Conservation (phyloP, 2,113 vertebrate species). For the Sinocyclocheilus anophthalmus region DNA sequence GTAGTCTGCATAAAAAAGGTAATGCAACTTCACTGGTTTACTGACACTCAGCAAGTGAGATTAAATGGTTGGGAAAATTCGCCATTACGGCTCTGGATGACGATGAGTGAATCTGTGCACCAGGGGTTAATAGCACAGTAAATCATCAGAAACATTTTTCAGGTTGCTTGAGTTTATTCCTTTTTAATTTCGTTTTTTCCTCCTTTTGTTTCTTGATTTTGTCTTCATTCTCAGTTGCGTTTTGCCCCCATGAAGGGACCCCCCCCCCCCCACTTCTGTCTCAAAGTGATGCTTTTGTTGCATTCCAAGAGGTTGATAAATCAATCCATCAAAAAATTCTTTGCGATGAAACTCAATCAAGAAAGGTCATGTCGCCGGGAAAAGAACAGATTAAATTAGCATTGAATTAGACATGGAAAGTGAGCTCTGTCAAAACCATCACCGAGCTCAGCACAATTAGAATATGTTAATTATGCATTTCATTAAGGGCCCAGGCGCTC, state of each 20-base stretch:
- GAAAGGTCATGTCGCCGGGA: conserved; percentile 99
- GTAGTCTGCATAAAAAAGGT: conserved; percentile 48
- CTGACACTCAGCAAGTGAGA: conserved; percentile 65
- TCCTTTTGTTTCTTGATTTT: conserved; percentile 63
- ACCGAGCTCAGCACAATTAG: conserved; percentile 99
- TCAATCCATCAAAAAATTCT: conserved; percentile 99
- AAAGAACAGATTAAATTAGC: conserved; percentile 99
- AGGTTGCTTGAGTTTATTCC: conserved; percentile 64
- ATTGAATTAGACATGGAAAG: conserved; percentile 99
- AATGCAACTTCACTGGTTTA: conserved; percentile 67
- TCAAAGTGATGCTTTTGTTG: conserved; percentile 93
- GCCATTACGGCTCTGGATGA: conserved; percentile 63
- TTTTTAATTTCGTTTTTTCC: conserved; percentile 63
- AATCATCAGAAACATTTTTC: conserved; percentile 61
- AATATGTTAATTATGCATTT: conserved; percentile 99
- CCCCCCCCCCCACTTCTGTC: conserved; percentile 72
- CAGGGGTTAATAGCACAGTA: conserved; percentile 64
- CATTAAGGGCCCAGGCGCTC: conserved; percentile 98
- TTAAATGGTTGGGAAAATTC: conserved; percentile 65
- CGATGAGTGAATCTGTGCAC: conserved; percentile 55
- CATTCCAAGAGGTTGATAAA: conserved; percentile 98
- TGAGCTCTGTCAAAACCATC: conserved; percentile 99
- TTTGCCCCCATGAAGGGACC: conserved; percentile 26
- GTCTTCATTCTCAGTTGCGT: conserved; percentile 47
- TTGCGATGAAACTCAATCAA: conserved; percentile 99